Conservation (phyloP, 2,888 invertebrate species). For the Stegophylla sp. region DNA sequence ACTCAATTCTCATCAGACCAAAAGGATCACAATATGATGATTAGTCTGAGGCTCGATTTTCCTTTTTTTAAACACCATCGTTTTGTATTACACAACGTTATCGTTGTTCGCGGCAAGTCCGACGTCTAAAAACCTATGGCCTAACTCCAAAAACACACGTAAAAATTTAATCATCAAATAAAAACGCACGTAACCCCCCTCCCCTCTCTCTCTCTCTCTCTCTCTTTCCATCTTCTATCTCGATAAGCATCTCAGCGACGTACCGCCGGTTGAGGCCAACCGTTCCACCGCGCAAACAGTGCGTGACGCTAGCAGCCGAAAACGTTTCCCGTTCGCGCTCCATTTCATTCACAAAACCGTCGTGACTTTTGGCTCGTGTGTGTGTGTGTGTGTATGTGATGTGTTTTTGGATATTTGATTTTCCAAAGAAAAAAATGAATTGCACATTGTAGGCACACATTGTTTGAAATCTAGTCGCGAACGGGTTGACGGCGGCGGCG, state of each 20-base stretch:
- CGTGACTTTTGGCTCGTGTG: constrained; percentile 33
- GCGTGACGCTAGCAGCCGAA: constrained; percentile 48
- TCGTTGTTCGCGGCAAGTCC: not conserved
- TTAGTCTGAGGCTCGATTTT: not conserved
- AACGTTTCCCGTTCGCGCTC: constrained; percentile 54
- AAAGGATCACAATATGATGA: not conserved
- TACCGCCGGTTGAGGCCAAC: not conserved
- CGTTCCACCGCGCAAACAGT: constrained; percentile 38
- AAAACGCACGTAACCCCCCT: not conserved
- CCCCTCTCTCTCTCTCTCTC: not conserved
- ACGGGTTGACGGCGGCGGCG: too few relatives aligned
- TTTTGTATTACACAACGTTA: constrained; percentile 3
- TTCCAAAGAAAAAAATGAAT: not conserved
- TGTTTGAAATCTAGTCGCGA: too few relatives aligned
- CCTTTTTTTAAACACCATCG: not conserved
- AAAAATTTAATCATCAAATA: constrained; percentile 12
- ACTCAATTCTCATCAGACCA: constrained; percentile 12
- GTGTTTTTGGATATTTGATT: constrained; percentile 9
- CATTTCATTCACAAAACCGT: constrained; percentile 44
- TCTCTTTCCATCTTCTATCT: not conserved
- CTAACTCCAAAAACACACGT: constrained; percentile 32
- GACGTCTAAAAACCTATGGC: constrained; percentile 14
- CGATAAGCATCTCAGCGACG: constrained; percentile 31
- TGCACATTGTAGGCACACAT: not conserved
- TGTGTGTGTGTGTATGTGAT: too few relatives aligned